A percentile compares a stretch with the other conserved stretches of the same genome.
These are phyloP conservation scores for Magallana nippona DNA, from an alignment of 2,888 invertebrate species.

Conservation along the genomic window DNA sequence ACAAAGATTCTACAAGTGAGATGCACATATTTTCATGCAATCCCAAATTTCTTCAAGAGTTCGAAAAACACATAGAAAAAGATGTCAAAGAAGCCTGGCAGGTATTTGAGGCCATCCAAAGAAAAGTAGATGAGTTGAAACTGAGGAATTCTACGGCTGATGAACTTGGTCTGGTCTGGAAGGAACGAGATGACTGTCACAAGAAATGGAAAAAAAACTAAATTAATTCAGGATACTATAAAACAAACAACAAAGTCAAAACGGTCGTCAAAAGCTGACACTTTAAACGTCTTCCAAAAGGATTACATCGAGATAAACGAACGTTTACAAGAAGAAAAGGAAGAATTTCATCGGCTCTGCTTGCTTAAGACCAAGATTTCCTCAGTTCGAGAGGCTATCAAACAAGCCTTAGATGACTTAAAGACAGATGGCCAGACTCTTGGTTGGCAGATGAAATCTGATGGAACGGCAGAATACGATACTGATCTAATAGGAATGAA, in stretches of 20 bases:
- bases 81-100: constrained; percentile 62
- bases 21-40: constrained; percentile 59
- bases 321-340: constrained; percentile 58
- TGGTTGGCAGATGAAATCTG: constrained; percentile 51
- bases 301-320: constrained; percentile 67
- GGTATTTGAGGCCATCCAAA: constrained; percentile 59
- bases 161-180: constrained; percentile 52
- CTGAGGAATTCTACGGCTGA: not conserved
- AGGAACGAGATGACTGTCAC: constrained; percentile 59
- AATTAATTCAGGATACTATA: constrained; percentile 68
- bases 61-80: constrained; percentile 64
- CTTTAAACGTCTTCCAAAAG: constrained; percentile 62
- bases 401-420: constrained; percentile 56
- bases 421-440: constrained; percentile 53
- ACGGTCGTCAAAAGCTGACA: constrained; percentile 49
- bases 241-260: constrained; percentile 64
- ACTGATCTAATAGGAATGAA: constrained; percentile 57
- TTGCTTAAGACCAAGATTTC: constrained; percentile 69
- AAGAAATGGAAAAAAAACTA: constrained; percentile 55
- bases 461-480: constrained; percentile 53
- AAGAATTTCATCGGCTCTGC: constrained; percentile 62
- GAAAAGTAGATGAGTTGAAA: constrained; percentile 62
- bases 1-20: constrained; percentile 61
- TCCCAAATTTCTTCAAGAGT: constrained; percentile 59
- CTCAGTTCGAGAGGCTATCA: constrained; percentile 72